A percentile compares a stretch with the other conserved stretches of the same genome.
phyloP scores from a whole-genome alignment of 2,113 vertebrate genomes.

The Argyrosomus japonicus region DNA sequence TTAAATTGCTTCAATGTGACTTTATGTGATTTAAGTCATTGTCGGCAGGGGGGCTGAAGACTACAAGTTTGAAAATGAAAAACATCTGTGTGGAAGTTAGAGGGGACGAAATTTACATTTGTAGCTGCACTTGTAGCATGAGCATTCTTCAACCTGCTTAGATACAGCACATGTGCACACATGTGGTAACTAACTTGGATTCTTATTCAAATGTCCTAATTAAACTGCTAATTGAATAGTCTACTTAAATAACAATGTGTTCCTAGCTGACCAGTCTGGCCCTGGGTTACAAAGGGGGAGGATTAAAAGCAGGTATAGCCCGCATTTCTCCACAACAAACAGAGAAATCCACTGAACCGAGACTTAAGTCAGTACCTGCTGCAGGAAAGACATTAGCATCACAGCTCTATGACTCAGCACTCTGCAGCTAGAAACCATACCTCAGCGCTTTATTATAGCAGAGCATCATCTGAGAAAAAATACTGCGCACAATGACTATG shows the following conservation, averaged over 20 bases:
- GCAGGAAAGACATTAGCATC: slow-evolving; percentile 18
- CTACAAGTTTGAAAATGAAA: not conserved
- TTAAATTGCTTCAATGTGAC: too few species aligned
- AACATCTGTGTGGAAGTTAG: not conserved
- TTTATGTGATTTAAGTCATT: not conserved
- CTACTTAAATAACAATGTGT: slow-evolving; percentile 43
- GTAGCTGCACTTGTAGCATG: not conserved
- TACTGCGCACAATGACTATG: too few species aligned
- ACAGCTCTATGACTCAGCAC: slow-evolving; percentile 35
- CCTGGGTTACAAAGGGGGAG: not conserved
- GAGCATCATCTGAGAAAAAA: slow-evolving; percentile 13
- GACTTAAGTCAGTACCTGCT: not conserved
- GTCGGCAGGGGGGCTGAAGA: not conserved
- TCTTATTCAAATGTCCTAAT: not conserved
- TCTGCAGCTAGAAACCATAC: slow-evolving; percentile 19
- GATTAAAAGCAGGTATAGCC: slow-evolving; percentile 15
- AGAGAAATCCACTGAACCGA: not conserved
- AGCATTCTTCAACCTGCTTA: not conserved
- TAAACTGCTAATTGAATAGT: slow-evolving; percentile 28
- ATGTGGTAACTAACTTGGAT: not conserved
- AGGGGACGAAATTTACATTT: not conserved
- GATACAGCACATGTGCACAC: not conserved
- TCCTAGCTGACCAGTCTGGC: not conserved
- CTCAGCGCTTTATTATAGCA: slow-evolving; percentile 36
- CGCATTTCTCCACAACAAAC: not conserved